Evolutionary conservation across 2,888 invertebrate genomes (phyloP), one percentile per base, ranked within the genome.

Genomic region (Liodrosophila aerea): DNA sequence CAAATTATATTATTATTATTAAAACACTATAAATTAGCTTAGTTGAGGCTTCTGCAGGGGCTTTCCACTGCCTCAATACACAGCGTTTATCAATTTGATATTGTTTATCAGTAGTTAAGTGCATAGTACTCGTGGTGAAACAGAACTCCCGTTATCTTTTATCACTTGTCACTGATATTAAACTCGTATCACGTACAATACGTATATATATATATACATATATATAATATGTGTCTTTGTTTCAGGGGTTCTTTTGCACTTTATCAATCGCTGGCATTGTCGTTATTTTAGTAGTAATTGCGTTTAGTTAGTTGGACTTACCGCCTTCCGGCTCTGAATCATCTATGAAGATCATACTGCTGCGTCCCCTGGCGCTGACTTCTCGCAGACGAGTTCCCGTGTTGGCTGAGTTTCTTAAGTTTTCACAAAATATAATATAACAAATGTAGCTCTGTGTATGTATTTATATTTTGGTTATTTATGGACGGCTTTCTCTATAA

Each of bases 281-380:
- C 18, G 22, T 22, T 22, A 15, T 27, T 40, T 47, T 8, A 31
- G 18, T 8, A 31, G 18, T 50, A 22, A 34, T 27, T 39, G 7
- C 12, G 18, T 5, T 7, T 30, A 54, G 46, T 54, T 40, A 34
- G 18, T 45, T 15, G 31, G 72, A 88, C 94, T 94, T 92, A 96
- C 96, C 96, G 91, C 96, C 96, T 84, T 96, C 94, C 72, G 96
- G 96, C 91, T 96, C 96, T 77, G 94, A 94, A 90, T 97, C 97
- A 90, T 96, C 96, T 62, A 97, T 96, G 90, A 94, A 95, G 90
- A 96, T 96, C 96, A 96, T 96, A 66, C 59, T 72, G 31, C 31
- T 63, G 51, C 77, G 74, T 49, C 61, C 60, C 56, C 77, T 77
- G 60, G 70, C 65, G 54, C 69, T 64, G 34, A 74, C 51, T 69